Base-by-base conservation (phyloP, 2,888 invertebrate genomes). In the Hyppa rectilinea region DNA sequence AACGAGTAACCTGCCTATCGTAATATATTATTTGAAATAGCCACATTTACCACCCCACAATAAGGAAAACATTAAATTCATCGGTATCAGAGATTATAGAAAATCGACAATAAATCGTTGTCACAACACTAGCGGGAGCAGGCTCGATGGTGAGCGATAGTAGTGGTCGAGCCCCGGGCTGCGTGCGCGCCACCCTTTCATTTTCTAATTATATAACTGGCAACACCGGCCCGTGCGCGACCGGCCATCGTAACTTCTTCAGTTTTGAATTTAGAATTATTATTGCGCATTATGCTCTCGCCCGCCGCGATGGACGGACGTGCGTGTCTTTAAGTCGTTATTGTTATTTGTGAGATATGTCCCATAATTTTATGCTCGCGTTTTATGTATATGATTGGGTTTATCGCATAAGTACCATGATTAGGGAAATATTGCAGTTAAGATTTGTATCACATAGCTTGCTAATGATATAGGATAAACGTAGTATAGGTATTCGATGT, bases 191-290 rank as follows among this genome's bases (percentile, higher is more conserved):
- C 94, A 94, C 94, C 95, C 95, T 94, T 93, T 94, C 94, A 95
- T 95, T 95, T 95, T 95, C 95, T 95, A 95, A 95, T 95, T 95
- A 95, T 95, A 94, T 91, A 93, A 94, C 94, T 91, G 92, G 94
- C 93, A 94, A 93, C 92, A 91, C 93, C 89, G 93, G 92, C 95
- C 94, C 95, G 95, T 95, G 95, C 95, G 93, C 94, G 93, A 94
- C 93, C 89, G 90, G 86, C 86, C 85, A 81, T 86, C 84, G 84
- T 90, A 91, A 92, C 92, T 93, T 91, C 92, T 93, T 87, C 91
- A 92, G 90, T 92, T 93, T 92, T 91, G 91, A 92, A 92, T 92
- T 93, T 93, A 90, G 93, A 92, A 93, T 91, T 89, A 89, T 90
- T 87, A 90, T 87, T 84, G 88, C 87, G 83, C 92, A 91, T 92